Evolutionary conservation across 2,113 vertebrate genomes (phyloP).

Genomic region (Burhinus oedicnemus): DNA sequence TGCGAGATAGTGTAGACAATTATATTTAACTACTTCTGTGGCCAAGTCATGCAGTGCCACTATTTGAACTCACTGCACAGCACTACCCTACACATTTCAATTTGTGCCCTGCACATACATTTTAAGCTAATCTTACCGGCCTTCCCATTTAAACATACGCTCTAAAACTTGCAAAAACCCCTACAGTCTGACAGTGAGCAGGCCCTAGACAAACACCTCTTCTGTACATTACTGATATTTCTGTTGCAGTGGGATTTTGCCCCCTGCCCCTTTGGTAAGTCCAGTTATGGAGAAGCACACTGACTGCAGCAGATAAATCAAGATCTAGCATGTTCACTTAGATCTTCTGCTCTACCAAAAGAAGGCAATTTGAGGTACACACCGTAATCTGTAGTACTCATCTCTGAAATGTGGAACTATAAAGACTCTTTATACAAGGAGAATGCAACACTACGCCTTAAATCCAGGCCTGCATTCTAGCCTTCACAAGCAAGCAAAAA

Average conservation of each 20-base stretch:
- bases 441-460: neutral
- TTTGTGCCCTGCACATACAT: no score
- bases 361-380: neutral
- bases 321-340: neutral
- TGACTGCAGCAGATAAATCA: neutral
- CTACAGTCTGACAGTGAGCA: fast-evolving
- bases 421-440: no score
- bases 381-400: fast-evolving
- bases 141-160: neutral
- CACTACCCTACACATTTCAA: neutral
- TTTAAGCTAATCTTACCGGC: neutral
- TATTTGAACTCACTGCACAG: constrained; percentile 8
- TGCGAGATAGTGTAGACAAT: neutral
- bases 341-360: neutral
- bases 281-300: neutral
- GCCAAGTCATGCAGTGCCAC: constrained; percentile 1
- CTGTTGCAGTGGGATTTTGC: neutral
- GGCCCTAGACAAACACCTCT: neutral
- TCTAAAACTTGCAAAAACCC: neutral
- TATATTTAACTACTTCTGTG: neutral
- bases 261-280: neutral
- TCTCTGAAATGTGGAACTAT: fast-evolving
- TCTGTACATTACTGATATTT: fast-evolving
- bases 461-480: neutral
- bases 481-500: neutral